These are phyloP conservation scores for Nasalis larvatus DNA, from an alignment of 2,113 vertebrate species.

Conservation along the genomic window DNA sequence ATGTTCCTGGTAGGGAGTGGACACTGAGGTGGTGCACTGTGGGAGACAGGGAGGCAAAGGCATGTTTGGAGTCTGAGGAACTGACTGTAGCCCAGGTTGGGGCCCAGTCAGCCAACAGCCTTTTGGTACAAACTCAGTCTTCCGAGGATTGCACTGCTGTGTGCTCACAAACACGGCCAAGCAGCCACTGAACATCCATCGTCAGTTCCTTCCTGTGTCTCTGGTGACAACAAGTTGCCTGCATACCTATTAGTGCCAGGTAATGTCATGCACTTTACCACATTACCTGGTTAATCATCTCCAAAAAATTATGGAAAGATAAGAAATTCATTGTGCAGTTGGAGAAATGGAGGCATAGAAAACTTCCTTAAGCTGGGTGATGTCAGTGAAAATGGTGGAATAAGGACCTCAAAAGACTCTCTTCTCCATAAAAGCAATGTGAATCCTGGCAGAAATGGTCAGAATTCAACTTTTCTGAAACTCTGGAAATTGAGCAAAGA, in stretches of 20 bases:
- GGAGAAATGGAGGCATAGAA: not conserved
- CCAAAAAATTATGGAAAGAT: not conserved
- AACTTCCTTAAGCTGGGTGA: not conserved
- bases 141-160: not conserved
- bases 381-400: not conserved
- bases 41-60: not conserved
- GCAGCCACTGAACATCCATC: rapidly evolving
- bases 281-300: not conserved
- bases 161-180: not conserved
- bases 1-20: no score
- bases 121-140: no score
- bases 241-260: not conserved
- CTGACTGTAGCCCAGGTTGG: not conserved
- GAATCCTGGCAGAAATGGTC: not conserved
- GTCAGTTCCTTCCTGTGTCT: not conserved
- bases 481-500: not conserved
- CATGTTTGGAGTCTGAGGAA: not conserved
- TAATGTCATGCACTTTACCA: not conserved
- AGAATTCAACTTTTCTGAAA: not conserved
- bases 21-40: rapidly evolving
- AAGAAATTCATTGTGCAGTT: not conserved
- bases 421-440: not conserved
- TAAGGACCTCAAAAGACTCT: not conserved
- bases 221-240: not conserved
- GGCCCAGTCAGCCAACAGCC: no score